Base-by-base conservation (phyloP, 2,888 invertebrate species). In the Heliconius erato region DNA sequence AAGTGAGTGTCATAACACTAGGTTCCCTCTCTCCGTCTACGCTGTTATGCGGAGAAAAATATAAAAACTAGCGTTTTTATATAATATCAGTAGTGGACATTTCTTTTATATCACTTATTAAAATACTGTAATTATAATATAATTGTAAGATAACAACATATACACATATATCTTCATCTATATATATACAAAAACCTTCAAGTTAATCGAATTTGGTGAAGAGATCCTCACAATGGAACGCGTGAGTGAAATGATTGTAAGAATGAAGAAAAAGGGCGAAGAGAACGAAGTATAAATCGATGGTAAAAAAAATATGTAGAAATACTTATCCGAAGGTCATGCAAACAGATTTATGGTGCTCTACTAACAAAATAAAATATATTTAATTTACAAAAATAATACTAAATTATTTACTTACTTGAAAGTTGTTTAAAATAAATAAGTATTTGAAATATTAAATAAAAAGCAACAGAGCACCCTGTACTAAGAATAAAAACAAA, bases 371-470 rank as follows among this genome's bases (percentile, higher is more conserved):
- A 69, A 35, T 3, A 69, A 69, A 69, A 23, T 9, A 32, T n/a
- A 44, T 40, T 71, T 44, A 14, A 44, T 71, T 26, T 44, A 16
- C 3, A 28, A 72, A 49, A 26, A 9, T 16, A 44, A 40, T 44
- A 40, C 16, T 26, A 44, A 40, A 26, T 71, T 44, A 71, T 14
- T 23, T 11, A 35, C 68, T 68, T 19, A n/a, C 14, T 40, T 26
- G 6, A 44, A 44, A 71, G 40, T 26, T 7, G n/a, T 44, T 7
- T 26, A 44, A n/a, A 14, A 44, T 40, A 44, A 40, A 11, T 23
- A 72, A n/a, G 12, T 71, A 44, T 71, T 71, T 72, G 49, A 49
- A 72, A 26, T 72, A 72, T 72, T 44, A 12, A 26, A 54, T 23
- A 54, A 23, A 23, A 71, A 72, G 9, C 44, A 49, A 72, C 44